A percentile compares a stretch with the other conserved stretches of the same genome.
Evolutionary conservation across 2,113 vertebrate genomes (phyloP).

Genomic region (Clupea harengus): DNA sequence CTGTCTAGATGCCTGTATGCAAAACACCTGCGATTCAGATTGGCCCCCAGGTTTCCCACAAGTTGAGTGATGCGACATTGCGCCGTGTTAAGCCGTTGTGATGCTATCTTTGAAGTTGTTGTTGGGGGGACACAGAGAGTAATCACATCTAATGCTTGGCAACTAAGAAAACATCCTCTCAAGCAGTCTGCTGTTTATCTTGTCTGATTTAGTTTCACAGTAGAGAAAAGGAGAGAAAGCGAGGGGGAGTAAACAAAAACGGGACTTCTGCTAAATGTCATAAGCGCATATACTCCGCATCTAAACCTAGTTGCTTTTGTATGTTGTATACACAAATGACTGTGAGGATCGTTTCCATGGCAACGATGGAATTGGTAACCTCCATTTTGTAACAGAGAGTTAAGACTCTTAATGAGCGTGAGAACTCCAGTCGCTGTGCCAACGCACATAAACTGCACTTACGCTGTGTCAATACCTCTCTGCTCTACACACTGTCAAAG

Average conservation of each 20-base stretch:
- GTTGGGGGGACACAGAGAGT: neutral
- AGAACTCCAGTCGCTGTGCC: neutral
- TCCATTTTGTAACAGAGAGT: slow-evolving; percentile 2
- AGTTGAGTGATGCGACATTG: neutral
- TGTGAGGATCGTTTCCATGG: neutral
- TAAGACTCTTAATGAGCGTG: neutral
- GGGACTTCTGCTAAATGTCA: neutral
- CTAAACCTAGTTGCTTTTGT: neutral
- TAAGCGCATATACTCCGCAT: slow-evolving; percentile 1
- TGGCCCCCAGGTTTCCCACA: neutral
- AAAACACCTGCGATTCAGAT: neutral
- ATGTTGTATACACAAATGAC: neutral
- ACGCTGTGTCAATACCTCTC: neutral
- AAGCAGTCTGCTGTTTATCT: slow-evolving; percentile 9
- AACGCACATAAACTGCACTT: slow-evolving; percentile 1
- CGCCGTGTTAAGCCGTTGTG: neutral
- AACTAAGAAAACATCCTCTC: neutral
- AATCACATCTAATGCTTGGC: neutral
- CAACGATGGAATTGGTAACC: neutral
- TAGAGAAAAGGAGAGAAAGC: neutral
- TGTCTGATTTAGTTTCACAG: neutral
- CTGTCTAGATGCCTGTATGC: neutral
- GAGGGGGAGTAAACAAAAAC: neutral
- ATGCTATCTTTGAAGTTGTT: neutral
- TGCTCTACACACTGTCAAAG: neutral